Evolutionary conservation across 2,797 vertebrate genomes (phyloP), one percentile per base, ranked within the genome.

Genomic region (Brachyrhaphis roseni): DNA sequence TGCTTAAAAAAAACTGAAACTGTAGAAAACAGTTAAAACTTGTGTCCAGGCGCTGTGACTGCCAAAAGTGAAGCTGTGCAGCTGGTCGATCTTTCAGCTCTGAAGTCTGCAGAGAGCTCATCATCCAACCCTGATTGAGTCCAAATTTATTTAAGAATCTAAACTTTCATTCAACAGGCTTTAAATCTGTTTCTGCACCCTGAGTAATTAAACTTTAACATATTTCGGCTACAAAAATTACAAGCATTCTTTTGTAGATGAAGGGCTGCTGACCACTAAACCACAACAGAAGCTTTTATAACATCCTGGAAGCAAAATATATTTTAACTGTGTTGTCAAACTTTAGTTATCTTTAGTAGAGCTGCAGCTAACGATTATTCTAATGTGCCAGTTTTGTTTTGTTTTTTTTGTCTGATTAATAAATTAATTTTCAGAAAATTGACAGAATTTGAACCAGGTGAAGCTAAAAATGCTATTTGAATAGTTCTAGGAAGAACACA

Each of bases 11-110:
- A 57, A 1, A 31, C n/a, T 0, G 1, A 64, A 46, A 5, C n/a
- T n/a, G 8, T 72, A 68, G 49, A 41, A 0, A 13, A 51, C 0
- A 18, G 36, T 5, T 72, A 46, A 34, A 28, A 75, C 23, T 15
- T 43, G 39, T 12, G 41, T 10, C 75, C 84, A 86, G 82, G 84
- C 82, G 76, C 55, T 53, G 77, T 10, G 49, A 28, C 57, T 82
- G 41, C 41, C 34, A 57, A 10, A 74, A 73, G 62, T 49, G 36
- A 78, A 49, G 59, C 18, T 43, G 46, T 15, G 62, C 13, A 15
- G 68, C 49, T 62, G 81, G 46, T 73, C 34, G 26, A n/a, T 23
- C 34, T 55, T 70, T 36, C 43, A 76, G 74, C 72, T 66, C 36
- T 36, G 39, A 73, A 15, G 62, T 53, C 46, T 77, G 66, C 53